phyloP scores from a whole-genome alignment of 2,113 vertebrate species.

The Vulpes ferrilata region DNA sequence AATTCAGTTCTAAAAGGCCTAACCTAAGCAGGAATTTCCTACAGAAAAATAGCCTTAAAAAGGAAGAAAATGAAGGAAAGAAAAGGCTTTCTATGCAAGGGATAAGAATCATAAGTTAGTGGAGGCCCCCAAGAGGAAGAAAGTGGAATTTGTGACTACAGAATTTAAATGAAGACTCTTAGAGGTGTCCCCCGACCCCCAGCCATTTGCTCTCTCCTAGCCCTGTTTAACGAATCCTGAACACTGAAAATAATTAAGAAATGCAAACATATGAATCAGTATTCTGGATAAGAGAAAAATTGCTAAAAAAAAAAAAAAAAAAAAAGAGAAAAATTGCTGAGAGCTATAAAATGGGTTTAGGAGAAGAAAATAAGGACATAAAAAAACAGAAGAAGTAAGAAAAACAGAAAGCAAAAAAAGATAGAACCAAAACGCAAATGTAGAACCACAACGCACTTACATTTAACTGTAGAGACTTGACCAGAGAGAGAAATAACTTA shows the following conservation, averaged over 20 bases:
- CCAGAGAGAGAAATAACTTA: conserved; percentile 36
- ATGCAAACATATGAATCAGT: neutral
- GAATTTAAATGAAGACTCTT: conserved; percentile 24
- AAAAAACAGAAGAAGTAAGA: neutral
- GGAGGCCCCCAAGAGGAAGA: neutral
- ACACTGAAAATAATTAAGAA: neutral
- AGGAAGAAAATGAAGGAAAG: neutral
- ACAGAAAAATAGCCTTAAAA: neutral
- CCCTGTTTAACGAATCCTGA: neutral
- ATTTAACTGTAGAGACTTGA: neutral
- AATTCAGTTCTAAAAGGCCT: conserved; percentile 45
- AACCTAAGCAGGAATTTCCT: conserved; percentile 9
- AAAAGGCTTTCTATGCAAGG: neutral
- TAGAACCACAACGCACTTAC: conserved; percentile 20
- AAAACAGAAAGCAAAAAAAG: conserved; percentile 19
- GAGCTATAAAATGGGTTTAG: conserved; percentile 11
- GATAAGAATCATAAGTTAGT: neutral
- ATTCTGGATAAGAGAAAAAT: conserved; percentile 32
- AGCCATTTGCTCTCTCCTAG: neutral
- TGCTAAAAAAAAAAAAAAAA: too few relatives aligned
- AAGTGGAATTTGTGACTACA: neutral
- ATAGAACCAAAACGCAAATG: neutral
- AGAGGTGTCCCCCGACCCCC: neutral
- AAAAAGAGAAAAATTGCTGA: conserved; percentile 55
- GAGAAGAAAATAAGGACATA: conserved; percentile 39